Evolutionary conservation across 1,140 invertebrate species (phyloP).

Genomic region (Gyrodactylus salaris): DNA sequence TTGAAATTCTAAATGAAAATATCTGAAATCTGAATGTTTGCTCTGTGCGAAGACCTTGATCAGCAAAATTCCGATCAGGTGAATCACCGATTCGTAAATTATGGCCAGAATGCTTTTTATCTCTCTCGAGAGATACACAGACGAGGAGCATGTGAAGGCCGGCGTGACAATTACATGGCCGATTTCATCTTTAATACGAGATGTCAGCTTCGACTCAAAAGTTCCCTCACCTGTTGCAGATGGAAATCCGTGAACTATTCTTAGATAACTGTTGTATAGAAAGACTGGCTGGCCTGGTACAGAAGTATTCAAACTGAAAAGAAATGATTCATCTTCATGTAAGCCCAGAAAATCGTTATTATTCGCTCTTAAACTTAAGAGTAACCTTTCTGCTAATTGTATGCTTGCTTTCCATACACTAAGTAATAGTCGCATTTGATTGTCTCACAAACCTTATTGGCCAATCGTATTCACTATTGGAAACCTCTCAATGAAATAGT

Average conservation of each 20-base stretch:
- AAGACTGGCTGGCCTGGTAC: background rate
- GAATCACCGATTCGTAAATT: background rate
- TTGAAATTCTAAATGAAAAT: background rate
- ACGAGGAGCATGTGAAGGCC: background rate
- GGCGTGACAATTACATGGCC: background rate
- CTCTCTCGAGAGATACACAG: background rate
- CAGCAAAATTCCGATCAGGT: background rate
- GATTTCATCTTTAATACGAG: background rate
- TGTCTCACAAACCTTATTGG: too few relatives aligned
- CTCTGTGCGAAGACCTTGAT: background rate
- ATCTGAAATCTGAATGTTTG: background rate
- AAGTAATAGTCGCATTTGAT: too few relatives aligned
- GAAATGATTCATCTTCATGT: background rate
- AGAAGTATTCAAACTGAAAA: background rate
- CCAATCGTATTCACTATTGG: too few relatives aligned
- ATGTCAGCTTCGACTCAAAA: background rate
- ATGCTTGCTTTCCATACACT: too few relatives aligned
- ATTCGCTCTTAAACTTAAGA: too few relatives aligned
- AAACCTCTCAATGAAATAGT: too few relatives aligned
- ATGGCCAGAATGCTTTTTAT: background rate
- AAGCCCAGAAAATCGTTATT: too few relatives aligned
- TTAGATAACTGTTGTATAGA: background rate
- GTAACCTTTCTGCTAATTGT: too few relatives aligned
- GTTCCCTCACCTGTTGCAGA: background rate
- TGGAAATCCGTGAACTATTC: background rate